Evolutionary conservation across 2,888 invertebrate species (phyloP).

Genomic region (Melanchra persicariae): DNA sequence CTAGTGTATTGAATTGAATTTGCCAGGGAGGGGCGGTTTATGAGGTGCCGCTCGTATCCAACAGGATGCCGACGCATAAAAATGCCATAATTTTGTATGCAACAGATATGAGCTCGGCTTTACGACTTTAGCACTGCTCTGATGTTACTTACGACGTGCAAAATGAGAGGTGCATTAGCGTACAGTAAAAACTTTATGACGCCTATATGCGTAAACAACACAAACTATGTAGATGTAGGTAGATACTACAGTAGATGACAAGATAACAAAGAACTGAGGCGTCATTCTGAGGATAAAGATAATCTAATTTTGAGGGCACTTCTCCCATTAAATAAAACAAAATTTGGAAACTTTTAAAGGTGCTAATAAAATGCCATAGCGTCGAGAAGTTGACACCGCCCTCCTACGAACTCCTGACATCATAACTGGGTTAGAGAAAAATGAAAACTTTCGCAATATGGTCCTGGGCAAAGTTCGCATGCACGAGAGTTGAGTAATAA

Average conservation of each 20-base stretch:
- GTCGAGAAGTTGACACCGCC: conserved; percentile 78
- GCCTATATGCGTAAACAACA: conserved; percentile 36
- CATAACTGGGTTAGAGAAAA: conserved; percentile 87
- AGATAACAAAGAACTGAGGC: conserved; percentile 26
- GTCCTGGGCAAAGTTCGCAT: conserved; percentile 77
- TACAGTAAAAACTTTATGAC: conserved; percentile 52
- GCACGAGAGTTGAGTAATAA: conserved; percentile 80
- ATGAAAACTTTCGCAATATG: conserved; percentile 88
- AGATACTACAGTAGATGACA: neutral
- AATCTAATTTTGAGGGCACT: conserved; percentile 65
- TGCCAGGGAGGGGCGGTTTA: conserved; percentile 79
- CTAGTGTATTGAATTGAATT: conserved; percentile 84
- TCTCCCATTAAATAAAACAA: conserved; percentile 73
- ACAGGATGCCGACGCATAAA: conserved; percentile 81
- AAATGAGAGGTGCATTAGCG: conserved; percentile 63
- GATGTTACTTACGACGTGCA: conserved; percentile 59
- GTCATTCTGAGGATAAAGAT: conserved; percentile 20
- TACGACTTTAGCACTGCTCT: conserved; percentile 66
- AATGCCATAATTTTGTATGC: conserved; percentile 84
- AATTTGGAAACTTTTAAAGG: conserved; percentile 76
- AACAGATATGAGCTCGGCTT: conserved; percentile 80
- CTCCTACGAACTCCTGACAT: conserved; percentile 73
- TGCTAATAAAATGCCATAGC: conserved; percentile 79
- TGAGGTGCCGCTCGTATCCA: conserved; percentile 78
- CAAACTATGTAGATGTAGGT: conserved; percentile 25